Base-by-base conservation (phyloP, 2,888 invertebrate species). In the Eulithis testata region DNA sequence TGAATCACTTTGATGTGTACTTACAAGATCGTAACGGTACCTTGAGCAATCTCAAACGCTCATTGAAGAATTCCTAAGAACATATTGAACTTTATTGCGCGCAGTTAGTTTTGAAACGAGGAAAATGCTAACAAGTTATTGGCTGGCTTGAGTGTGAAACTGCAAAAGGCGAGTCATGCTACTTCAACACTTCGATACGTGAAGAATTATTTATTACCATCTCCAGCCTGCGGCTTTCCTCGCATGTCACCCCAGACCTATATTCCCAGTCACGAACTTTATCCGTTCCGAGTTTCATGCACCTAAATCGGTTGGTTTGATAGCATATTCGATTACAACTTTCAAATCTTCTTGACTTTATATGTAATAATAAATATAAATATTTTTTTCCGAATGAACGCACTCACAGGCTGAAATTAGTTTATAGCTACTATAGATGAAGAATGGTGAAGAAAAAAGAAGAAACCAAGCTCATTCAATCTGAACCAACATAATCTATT, bases 101-200 rank as follows among this genome's bases (percentile, higher is more conserved):
- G 53, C 44, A 43, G 62, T 66, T 31, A 58, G 44, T 58, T 62
- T 59, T 44, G 60, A 63, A 66, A 66, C 49, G 56, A 51, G 56
- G 59, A 56, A 63, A 66, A 66, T 66, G 63, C 52, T 66, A 60
- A 56, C 66, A 66, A 52, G 59, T 56, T 53, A 40, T 53, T 51
- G 62, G 12, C 43, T 49, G 27, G 43, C 43, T 49, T 12, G 43
- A 50, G 54, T 56, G 21, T 45, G 50, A 50, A 51, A 55, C 58
- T 59, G 61, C 56, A n/a, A 47, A 66, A 58, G 36, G 49, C 57
- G 12, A 53, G 61, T 59, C 57, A 65, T 54, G 53, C 47, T 58
- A 11, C 40, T 52, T 47, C 44, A 60, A 55, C 51, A 55, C 55
- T 55, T 8, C 49, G 44, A 55, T 56, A 45, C 43, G 59, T 51